phyloP scores from a whole-genome alignment of 2,113 vertebrate species.

The Dendrocopos noguchii region DNA sequence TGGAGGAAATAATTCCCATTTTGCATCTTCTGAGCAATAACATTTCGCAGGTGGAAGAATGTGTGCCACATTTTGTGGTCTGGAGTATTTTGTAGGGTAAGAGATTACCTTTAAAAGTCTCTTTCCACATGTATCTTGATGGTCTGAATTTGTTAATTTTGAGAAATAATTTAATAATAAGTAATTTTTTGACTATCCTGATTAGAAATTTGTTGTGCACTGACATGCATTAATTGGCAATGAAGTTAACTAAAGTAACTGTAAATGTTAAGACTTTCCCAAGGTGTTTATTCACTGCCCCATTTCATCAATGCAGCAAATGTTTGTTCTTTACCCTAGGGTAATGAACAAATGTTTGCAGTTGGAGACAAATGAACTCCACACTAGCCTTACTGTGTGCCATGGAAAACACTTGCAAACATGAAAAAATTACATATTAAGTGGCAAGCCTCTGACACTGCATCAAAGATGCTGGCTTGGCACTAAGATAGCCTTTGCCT shows the following conservation, averaged over 20 bases:
- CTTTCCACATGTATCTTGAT: background rate
- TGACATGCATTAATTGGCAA: background rate
- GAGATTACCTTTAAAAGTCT: background rate
- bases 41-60: background rate
- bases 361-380: constrained; percentile 13
- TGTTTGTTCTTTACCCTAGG: constrained; percentile 31
- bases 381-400: background rate
- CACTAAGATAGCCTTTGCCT: background rate
- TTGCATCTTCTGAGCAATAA: background rate
- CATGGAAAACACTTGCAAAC: background rate
- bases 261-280: constrained; percentile 30
- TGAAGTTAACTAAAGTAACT: constrained; percentile 17
- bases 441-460: background rate
- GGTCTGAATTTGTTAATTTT: background rate
- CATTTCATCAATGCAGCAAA: constrained; percentile 13
- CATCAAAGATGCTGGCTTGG: background rate
- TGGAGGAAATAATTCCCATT: background rate
- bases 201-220: background rate
- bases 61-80: background rate
- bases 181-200: background rate
- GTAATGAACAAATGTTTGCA: constrained; percentile 41
- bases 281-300: constrained; percentile 1
- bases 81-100: background rate
- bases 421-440: background rate
- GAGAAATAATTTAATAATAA: background rate